Percentiles rank a stretch among this genome's conserved stretches.
These are phyloP conservation scores for Asobara japonica DNA, from an alignment of 1,140 invertebrate species.

Conservation along the genomic window DNA sequence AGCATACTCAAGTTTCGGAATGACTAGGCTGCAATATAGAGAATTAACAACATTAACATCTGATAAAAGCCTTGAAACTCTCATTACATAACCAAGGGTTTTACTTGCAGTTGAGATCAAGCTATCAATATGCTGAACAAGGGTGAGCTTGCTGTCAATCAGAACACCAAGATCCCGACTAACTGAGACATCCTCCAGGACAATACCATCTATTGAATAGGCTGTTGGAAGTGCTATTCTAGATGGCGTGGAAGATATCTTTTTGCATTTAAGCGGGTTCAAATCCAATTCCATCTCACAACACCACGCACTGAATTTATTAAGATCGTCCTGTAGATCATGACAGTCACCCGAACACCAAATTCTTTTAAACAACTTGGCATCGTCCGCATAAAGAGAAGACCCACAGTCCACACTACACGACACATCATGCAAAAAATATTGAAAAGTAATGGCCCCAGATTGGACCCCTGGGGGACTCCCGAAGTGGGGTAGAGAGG, in stretches of 20 bases:
- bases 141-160: slow-evolving; percentile 20
- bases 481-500: background rate
- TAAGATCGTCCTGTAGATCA: background rate
- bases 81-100: background rate
- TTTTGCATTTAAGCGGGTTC: background rate
- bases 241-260: background rate
- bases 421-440: no score
- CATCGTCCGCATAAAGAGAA: background rate
- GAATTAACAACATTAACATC: no score
- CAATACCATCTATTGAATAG: background rate
- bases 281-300: background rate
- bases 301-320: background rate
- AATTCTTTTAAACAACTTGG: background rate
- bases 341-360: background rate
- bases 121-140: background rate
- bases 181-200: background rate
- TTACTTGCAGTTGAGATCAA: background rate
- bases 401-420: background rate
- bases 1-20: no score
- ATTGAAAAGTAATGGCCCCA: slow-evolving; percentile 23
- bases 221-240: background rate
- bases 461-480: slow-evolving; percentile 26
- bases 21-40: no score
- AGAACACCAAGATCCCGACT: background rate
- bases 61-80: background rate